Percentiles rank a stretch among this genome's conserved stretches.
Conservation (phyloP, 2,113 vertebrate genomes). For the Kryptolebias marmoratus region DNA sequence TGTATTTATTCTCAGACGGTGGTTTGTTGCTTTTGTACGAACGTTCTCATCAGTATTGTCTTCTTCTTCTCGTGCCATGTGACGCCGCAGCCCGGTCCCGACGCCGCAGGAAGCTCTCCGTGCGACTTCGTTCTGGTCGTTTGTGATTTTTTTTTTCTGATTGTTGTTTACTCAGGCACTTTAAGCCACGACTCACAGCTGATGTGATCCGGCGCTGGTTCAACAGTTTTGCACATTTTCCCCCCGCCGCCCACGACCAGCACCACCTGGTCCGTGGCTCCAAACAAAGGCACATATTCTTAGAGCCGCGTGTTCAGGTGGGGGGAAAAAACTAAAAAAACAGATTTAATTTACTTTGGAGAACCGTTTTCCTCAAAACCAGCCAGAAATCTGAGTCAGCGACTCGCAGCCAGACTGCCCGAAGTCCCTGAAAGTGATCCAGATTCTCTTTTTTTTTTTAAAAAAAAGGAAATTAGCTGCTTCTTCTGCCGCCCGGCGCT, state of each 20-base stretch:
- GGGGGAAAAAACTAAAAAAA: background rate
- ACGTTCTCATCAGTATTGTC: constrained; percentile 69
- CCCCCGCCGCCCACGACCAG: background rate
- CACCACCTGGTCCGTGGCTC: background rate
- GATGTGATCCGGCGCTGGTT: constrained; percentile 59
- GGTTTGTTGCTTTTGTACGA: constrained; percentile 25
- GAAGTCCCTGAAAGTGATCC: too few species aligned
- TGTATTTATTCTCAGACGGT: constrained; percentile 63
- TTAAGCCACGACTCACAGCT: constrained; percentile 62
- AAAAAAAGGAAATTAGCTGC: too few species aligned
- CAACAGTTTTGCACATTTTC: constrained; percentile 68
- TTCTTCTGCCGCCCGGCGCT: too few species aligned
- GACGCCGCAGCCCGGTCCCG: background rate
- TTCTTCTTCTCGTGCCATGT: constrained; percentile 48
- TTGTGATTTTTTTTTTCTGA: background rate
- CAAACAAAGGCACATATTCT: constrained; percentile 48
- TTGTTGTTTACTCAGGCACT: constrained; percentile 81
- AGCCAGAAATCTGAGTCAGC: constrained; percentile 33
- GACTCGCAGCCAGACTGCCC: background rate
- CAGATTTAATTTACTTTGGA: constrained; percentile 17
- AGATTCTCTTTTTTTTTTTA: too few species aligned
- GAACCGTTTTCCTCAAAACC: constrained; percentile 11
- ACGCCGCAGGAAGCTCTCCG: background rate
- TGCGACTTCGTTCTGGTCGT: constrained; percentile 31
- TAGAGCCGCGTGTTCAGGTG: constrained; percentile 9